Evolutionary conservation across 1,140 invertebrate genomes (phyloP), one percentile per base, ranked within the genome.

Genomic region (Scaptodrosophila lebanonensis): DNA sequence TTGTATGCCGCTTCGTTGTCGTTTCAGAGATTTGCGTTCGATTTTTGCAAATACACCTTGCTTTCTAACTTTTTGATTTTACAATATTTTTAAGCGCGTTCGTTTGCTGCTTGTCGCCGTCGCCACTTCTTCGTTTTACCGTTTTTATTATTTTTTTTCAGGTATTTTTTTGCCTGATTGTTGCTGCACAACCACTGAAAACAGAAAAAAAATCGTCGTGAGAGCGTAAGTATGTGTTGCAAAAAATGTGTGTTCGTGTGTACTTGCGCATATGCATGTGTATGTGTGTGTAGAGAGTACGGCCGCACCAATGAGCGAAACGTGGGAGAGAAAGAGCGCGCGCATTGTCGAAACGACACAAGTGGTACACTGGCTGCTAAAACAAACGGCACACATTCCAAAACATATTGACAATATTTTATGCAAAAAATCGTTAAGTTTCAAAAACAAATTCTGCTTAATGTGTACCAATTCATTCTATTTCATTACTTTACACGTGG

Each of bases 121-220:
- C 65, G 76, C 75, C 56, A 70, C 73, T 84, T 79, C 82, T 82
- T 82, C 79, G 71, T 65, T 84, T 82, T 84, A 84, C 82, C 82
- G 79, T 84, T 84, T 84, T 84, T 84, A 84, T 70, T 60, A 49
- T 62, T 60, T 83, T 65, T 76, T 82, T 82, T 83, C 65, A 79
- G 73, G 75, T 83, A 70, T 84, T 73, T 72, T 18, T 72, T 73
- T 84, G 75, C 68, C 76, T 70, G 68, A 76, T 82, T 84, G 79
- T 70, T 75, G 73, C 79, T 79, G 75, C 75, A 82, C 75, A 82
- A 82, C 75, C 75, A 82, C 75, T 82, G 68, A 82, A 82, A 82
- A 75, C 72, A 76, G 62, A 76, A 82, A 66, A 75, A 65, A 67
- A 47, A 52, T 65, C 57, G 60, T 70, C 25, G 42, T 57, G 18